Conservation (phyloP, 2,888 invertebrate species). For the Cantharis flavilabris region DNA sequence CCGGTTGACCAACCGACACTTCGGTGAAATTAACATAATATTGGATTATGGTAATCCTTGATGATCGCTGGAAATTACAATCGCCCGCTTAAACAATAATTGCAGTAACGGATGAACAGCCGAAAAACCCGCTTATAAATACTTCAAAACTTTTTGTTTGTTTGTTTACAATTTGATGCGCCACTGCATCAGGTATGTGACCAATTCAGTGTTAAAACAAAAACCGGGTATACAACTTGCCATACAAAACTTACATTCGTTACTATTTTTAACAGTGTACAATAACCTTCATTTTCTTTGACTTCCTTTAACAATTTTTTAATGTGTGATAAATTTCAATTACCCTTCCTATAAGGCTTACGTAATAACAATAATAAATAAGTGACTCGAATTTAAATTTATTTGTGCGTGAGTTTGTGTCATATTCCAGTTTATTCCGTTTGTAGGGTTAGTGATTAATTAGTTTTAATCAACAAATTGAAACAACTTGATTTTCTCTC, state of each 20-base stretch:
- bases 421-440: not conserved
- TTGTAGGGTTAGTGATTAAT: not conserved
- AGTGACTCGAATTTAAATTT: not conserved
- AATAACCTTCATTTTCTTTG: not conserved
- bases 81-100: too few species aligned
- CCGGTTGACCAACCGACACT: too few species aligned
- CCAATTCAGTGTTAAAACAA: not conserved
- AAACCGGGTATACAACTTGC: not conserved
- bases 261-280: not conserved
- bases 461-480: not conserved
- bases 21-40: too few species aligned
- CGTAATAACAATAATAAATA: not conserved
- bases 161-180: not conserved
- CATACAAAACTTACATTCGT: not conserved
- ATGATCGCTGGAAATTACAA: too few species aligned
- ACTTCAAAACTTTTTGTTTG: not conserved
- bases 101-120: not conserved
- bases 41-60: too few species aligned
- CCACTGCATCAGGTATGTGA: not conserved
- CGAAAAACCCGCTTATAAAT: not conserved
- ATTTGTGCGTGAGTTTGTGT: not conserved
- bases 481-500: not conserved
- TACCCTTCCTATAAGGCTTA: not conserved
- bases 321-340: not conserved
- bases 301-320: not conserved